Evolutionary conservation across 2,888 invertebrate species (phyloP).

Genomic region (Tenthredo distinguenda): DNA sequence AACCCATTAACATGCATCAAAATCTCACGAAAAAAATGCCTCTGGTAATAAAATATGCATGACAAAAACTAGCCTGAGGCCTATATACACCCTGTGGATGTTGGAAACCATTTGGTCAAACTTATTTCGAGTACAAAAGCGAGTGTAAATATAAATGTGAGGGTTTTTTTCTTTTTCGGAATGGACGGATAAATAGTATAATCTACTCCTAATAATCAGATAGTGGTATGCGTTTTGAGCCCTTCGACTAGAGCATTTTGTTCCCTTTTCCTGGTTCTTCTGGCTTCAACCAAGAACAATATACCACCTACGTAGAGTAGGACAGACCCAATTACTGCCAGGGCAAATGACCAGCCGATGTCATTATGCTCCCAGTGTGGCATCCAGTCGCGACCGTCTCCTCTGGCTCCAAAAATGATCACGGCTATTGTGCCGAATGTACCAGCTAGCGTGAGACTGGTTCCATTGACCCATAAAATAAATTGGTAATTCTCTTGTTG

Average conservation of each 20-base stretch:
- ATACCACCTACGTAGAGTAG: constrained; percentile 88
- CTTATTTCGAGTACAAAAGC: constrained; percentile 6
- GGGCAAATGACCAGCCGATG: constrained; percentile 95
- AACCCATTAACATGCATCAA: background rate
- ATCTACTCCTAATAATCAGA: constrained; percentile 78
- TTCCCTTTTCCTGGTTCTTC: constrained; percentile 87
- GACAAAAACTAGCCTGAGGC: constrained; percentile 13
- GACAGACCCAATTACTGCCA: constrained; percentile 90
- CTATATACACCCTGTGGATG: background rate
- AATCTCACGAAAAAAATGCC: background rate
- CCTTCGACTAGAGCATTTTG: constrained; percentile 86
- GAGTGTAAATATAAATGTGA: constrained; percentile 33
- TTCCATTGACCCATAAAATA: constrained; percentile 87
- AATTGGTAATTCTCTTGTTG: constrained; percentile 89
- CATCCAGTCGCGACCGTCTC: constrained; percentile 97
- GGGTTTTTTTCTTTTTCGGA: constrained; percentile 32
- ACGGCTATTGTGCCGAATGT: constrained; percentile 91
- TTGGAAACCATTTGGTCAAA: background rate
- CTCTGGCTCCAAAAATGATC: constrained; percentile 93
- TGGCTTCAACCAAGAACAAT: constrained; percentile 91
- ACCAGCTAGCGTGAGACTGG: constrained; percentile 86
- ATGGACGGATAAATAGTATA: constrained; percentile 37
- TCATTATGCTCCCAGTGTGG: constrained; percentile 98
- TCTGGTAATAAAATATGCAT: background rate
- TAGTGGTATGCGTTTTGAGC: constrained; percentile 86